Evolutionary conservation across 1,140 invertebrate genomes (phyloP).

Genomic region (Drosophila azteca): DNA sequence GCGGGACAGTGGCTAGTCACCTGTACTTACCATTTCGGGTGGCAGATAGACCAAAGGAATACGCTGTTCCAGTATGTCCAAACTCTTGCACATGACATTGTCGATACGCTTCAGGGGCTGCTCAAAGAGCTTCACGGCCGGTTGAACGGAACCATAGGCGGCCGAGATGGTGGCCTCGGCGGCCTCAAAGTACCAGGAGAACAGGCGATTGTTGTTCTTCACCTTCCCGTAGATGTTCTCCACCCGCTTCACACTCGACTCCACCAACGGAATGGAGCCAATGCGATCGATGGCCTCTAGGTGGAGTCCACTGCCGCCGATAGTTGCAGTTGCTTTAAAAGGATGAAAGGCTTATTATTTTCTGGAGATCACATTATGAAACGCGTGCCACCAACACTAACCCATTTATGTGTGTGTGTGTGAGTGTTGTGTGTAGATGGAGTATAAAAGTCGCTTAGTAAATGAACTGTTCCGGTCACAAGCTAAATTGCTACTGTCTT

Average conservation of each 20-base stretch:
- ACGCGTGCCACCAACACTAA: conserved; percentile 42
- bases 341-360: too few species aligned
- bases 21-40: conserved; percentile 88
- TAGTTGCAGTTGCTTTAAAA: conserved; percentile 60
- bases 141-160: conserved; percentile 88
- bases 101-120: conserved; percentile 89
- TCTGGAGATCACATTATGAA: background rate
- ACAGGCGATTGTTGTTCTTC: conserved; percentile 86
- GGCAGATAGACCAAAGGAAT: conserved; percentile 90
- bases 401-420: conserved; percentile 60
- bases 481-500: conserved; percentile 42
- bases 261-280: conserved; percentile 88
- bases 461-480: conserved; percentile 28
- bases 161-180: conserved; percentile 88
- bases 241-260: conserved; percentile 88
- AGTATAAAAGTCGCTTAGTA: conserved; percentile 6
- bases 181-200: conserved; percentile 89
- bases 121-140: conserved; percentile 88
- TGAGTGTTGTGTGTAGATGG: background rate
- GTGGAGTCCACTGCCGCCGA: conserved; percentile 62
- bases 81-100: conserved; percentile 89
- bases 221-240: conserved; percentile 88
- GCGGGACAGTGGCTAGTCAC: background rate
- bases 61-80: conserved; percentile 90
- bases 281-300: conserved; percentile 88